phyloP scores from a whole-genome alignment of 1,140 invertebrate genomes.

The Drosophila willistoni region DNA sequence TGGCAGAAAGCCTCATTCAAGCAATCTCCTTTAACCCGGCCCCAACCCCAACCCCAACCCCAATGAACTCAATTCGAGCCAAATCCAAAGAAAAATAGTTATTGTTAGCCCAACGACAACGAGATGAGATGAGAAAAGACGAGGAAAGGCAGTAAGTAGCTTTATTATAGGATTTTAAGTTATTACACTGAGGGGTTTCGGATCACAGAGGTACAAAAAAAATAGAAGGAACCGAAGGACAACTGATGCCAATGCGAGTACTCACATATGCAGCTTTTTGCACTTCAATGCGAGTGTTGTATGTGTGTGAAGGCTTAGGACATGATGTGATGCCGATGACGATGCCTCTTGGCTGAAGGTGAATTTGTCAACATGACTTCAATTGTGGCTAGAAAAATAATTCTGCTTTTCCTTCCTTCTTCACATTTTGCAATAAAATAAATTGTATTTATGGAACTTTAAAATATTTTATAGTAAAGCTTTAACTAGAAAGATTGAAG shows the following conservation, averaged over 20 bases:
- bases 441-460: constrained; percentile 2
- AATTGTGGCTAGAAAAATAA: constrained; percentile 10
- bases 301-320: constrained; percentile 22
- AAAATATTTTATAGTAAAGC: background rate
- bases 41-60: background rate
- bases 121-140: constrained; percentile 6
- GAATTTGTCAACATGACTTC: constrained; percentile 57
- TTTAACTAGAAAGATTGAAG: too few species aligned
- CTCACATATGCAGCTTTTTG: constrained; percentile 51
- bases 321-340: constrained; percentile 35
- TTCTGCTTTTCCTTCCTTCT: background rate
- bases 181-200: constrained; percentile 53
- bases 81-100: constrained; percentile 29
- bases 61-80: constrained; percentile 19
- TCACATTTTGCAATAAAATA: background rate
- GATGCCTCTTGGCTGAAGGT: constrained; percentile 44
- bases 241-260: constrained; percentile 28
- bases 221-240: constrained; percentile 12
- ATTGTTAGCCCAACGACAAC: constrained; percentile 22
- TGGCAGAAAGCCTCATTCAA: constrained; percentile 1
- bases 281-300: constrained; percentile 37
- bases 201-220: too few species aligned
- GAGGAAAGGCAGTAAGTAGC: constrained; percentile 61
- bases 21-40: background rate
- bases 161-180: constrained; percentile 79